Conservation (phyloP, 2,113 vertebrate species). For the human region DNA sequence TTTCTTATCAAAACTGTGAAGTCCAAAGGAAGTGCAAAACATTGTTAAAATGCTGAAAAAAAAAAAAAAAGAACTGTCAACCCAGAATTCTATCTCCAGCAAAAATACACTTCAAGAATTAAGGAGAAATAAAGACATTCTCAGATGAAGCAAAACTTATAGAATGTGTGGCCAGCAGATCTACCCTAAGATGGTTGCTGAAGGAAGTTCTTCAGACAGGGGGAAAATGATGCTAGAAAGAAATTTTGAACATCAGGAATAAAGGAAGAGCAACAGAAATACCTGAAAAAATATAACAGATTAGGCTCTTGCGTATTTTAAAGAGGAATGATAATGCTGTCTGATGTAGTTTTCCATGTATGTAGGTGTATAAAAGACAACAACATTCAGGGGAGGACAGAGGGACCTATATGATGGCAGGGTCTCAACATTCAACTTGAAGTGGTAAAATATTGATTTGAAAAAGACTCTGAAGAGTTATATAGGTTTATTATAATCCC, state of each 20-base stretch:
- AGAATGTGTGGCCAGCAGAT: not conserved
- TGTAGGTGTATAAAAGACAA: not conserved
- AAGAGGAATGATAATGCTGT: no score
- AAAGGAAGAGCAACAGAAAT: not conserved
- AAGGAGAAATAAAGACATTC: not conserved
- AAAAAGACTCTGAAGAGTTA: not conserved
- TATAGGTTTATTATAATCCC: not conserved
- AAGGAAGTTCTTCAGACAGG: not conserved
- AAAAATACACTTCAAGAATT: constrained; percentile 23
- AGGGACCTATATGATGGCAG: not conserved
- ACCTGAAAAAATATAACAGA: not conserved
- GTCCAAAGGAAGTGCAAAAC: not conserved
- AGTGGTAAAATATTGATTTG: not conserved
- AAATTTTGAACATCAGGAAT: not conserved
- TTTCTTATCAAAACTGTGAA: not conserved
- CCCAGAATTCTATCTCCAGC: constrained; percentile 29
- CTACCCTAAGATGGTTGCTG: not conserved
- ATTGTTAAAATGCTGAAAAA: not conserved
- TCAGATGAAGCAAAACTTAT: constrained; percentile 7
- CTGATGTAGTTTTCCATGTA: not conserved
- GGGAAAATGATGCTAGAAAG: not conserved
- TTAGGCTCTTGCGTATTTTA: not conserved
- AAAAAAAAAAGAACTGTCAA: not conserved
- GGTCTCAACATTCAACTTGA: not conserved
- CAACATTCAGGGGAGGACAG: not conserved